Conservation (phyloP, 2,113 vertebrate genomes). For the Colinus virginianus region DNA sequence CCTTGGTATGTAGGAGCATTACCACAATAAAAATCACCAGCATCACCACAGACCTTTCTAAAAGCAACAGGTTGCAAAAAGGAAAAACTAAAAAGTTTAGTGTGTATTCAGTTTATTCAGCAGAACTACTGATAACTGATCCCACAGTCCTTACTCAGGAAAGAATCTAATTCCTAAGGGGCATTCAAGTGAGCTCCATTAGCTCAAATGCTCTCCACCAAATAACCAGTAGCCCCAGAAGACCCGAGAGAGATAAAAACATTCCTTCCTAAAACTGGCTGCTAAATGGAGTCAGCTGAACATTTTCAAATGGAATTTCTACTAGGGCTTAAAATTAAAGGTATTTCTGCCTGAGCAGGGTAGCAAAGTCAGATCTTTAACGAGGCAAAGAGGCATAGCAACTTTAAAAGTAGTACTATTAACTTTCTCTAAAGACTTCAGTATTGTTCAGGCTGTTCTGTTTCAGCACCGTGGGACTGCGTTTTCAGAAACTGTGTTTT, state of each 20-base stretch:
- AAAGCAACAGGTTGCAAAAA: slow-evolving; percentile 50
- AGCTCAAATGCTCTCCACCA: slow-evolving; percentile 64
- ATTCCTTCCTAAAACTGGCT: slow-evolving; percentile 27
- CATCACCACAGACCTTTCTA: slow-evolving; percentile 35
- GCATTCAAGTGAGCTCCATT: slow-evolving; percentile 56
- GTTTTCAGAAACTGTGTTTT: not conserved
- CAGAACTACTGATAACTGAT: slow-evolving; percentile 61
- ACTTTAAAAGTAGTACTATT: not conserved
- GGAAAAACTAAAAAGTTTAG: slow-evolving; percentile 50
- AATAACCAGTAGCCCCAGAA: slow-evolving; percentile 58
- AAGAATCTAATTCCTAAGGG: slow-evolving; percentile 46
- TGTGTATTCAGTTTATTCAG: slow-evolving; percentile 54
- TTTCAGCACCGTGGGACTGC: not conserved
- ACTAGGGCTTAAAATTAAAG: slow-evolving; percentile 34
- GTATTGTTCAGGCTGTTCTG: not conserved
- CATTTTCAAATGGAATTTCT: slow-evolving; percentile 58
- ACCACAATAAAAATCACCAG: slow-evolving; percentile 61
- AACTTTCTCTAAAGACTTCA: not conserved
- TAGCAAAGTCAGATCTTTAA: slow-evolving; percentile 17
- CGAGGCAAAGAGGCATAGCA: not conserved
- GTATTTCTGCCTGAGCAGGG: slow-evolving; percentile 11
- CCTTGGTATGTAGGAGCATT: slow-evolving; percentile 32
- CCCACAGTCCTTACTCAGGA: not conserved
- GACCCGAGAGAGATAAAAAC: slow-evolving; percentile 23
- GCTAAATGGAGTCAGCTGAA: slow-evolving; percentile 36